Evolutionary conservation across 2,888 invertebrate species (phyloP).

Genomic region (Tetranychus piercei): DNA sequence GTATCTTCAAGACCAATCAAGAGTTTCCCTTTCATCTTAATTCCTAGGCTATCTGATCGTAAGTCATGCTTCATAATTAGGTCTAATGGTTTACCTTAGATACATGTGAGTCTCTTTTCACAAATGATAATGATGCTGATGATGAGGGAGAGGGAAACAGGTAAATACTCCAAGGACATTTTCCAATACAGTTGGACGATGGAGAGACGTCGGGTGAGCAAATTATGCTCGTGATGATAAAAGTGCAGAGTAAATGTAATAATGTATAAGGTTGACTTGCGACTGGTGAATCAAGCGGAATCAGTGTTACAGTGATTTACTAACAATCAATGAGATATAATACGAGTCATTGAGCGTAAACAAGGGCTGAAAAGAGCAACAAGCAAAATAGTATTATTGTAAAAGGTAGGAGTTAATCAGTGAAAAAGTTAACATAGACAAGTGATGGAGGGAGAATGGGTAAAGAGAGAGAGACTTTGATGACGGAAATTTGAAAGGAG

Average conservation of each 20-base stretch:
- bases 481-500: not conserved
- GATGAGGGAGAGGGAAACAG: not conserved
- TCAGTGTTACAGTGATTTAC: not conserved
- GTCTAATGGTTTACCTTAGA: not conserved
- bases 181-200: not conserved
- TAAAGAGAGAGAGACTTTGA: not conserved
- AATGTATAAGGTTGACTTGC: not conserved
- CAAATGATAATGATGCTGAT: not conserved
- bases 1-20: not conserved
- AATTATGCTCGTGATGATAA: not conserved
- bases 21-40: not conserved
- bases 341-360: slow-evolving; percentile 1
- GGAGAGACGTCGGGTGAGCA: not conserved
- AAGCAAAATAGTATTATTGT: not conserved
- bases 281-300: not conserved
- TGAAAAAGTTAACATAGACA: not conserved
- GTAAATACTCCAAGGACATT: not conserved
- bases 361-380: not conserved
- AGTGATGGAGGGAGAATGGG: not conserved
- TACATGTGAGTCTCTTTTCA: not conserved
- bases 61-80: not conserved
- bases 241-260: no score
- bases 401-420: not conserved
- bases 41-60: not conserved
- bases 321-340: slow-evolving; percentile 1